phyloP scores from a whole-genome alignment of 2,797 vertebrate species.

The Gymnocypris eckloni region DNA sequence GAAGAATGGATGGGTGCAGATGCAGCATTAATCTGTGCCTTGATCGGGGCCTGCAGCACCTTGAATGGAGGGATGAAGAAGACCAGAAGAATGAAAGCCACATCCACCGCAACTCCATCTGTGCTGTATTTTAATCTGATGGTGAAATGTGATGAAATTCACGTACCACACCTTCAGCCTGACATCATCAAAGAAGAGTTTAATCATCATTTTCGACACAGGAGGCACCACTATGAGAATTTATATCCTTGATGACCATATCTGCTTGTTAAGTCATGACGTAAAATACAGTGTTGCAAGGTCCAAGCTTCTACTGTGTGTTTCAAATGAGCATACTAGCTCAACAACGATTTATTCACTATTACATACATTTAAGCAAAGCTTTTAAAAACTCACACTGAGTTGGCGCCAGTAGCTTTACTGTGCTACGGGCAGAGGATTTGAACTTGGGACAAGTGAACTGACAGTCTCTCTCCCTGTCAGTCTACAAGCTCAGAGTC shows the following conservation, averaged over 20 bases:
- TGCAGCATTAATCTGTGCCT: slow-evolving; percentile 74
- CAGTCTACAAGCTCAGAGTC: neutral
- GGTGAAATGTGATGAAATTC: slow-evolving; percentile 40
- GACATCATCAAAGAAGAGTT: slow-evolving; percentile 19
- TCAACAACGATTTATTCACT: neutral
- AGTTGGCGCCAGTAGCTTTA: neutral
- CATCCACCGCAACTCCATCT: slow-evolving; percentile 68
- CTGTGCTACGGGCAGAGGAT: neutral
- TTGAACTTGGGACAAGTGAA: no score
- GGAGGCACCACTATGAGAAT: neutral
- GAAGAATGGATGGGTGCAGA: slow-evolving; percentile 56
- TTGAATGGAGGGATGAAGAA: slow-evolving; percentile 61
- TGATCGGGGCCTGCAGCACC: slow-evolving; percentile 68
- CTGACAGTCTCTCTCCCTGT: no score
- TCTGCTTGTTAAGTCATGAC: neutral
- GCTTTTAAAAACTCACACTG: neutral
- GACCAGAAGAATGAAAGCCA: slow-evolving; percentile 32
- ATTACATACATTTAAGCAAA: neutral
- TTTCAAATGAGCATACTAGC: neutral
- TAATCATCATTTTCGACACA: slow-evolving; percentile 21
- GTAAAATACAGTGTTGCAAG: neutral
- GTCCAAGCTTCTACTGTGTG: neutral
- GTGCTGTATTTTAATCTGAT: slow-evolving; percentile 56
- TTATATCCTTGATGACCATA: slow-evolving; percentile 20
- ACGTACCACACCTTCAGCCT: slow-evolving; percentile 28